These are phyloP conservation scores for Iguana delicatissima DNA, from an alignment of 2,797 vertebrate species.

Conservation along the genomic window DNA sequence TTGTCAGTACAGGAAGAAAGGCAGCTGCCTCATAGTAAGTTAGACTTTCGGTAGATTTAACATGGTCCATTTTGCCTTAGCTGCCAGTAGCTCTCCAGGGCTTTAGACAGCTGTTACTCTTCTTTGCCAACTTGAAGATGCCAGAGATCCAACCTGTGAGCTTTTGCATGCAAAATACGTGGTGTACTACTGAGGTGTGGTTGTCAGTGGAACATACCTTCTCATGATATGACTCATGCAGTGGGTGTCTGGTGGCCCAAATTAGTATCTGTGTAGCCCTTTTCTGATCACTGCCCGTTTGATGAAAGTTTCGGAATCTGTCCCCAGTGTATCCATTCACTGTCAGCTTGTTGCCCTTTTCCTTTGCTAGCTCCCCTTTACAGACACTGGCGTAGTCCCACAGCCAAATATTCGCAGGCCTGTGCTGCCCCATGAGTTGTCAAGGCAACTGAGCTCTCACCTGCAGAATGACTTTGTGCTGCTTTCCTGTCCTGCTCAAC, in stretches of 20 bases:
- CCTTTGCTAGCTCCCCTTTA: slow-evolving; percentile 47
- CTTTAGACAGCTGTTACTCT: background rate
- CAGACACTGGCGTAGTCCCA: slow-evolving; percentile 33
- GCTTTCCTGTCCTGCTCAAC: slow-evolving; percentile 53
- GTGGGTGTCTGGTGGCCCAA: background rate
- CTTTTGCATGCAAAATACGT: background rate
- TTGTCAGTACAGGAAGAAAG: background rate
- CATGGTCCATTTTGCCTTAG: background rate
- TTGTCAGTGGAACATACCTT: background rate
- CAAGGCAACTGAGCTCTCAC: slow-evolving; percentile 66
- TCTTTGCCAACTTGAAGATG: background rate
- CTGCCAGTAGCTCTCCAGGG: background rate
- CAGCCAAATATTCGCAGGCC: slow-evolving; percentile 34
- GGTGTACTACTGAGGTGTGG: background rate
- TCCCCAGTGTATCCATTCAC: background rate
- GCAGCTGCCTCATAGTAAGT: background rate
- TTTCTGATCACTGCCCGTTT: background rate
- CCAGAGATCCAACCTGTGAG: background rate
- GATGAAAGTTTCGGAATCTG: background rate
- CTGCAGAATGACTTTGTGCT: slow-evolving; percentile 56
- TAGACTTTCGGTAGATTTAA: background rate
- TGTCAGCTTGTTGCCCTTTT: background rate
- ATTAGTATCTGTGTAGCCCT: background rate
- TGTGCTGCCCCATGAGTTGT: slow-evolving; percentile 54
- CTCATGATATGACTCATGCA: background rate